These are phyloP conservation scores for Dryococelus australis DNA, from an alignment of 2,888 invertebrate species.

Conservation along the genomic window DNA sequence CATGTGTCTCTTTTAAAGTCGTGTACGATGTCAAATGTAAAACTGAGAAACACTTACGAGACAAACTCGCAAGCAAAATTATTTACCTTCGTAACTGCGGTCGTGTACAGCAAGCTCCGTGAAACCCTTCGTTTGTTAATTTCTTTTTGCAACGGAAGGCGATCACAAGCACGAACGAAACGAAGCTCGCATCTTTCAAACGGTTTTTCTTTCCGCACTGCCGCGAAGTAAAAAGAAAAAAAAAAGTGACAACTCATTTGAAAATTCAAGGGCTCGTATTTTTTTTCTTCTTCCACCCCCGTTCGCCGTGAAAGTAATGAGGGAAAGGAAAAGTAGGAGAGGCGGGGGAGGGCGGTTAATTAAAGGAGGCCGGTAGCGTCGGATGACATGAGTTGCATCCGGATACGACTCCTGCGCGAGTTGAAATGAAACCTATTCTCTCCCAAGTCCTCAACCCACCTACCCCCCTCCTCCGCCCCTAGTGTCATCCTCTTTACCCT, in stretches of 20 bases:
- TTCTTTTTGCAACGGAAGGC: not conserved
- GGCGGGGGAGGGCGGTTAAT: not conserved
- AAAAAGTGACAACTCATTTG: not conserved
- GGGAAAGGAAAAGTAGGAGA: not conserved
- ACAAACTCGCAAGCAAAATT: too few species aligned
- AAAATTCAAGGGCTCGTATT: not conserved
- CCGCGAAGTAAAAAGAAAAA: not conserved
- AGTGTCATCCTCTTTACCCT: too few species aligned
- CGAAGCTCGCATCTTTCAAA: not conserved
- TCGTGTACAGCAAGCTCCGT: not conserved
- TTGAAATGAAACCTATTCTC: conserved; percentile 1
- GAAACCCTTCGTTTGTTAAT: not conserved
- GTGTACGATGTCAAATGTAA: too few species aligned
- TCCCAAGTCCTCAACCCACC: not conserved
- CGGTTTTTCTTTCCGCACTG: not conserved
- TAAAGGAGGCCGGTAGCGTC: conserved; percentile 23
- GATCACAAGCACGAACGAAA: not conserved
- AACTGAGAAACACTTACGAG: too few species aligned
- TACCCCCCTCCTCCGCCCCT: not conserved
- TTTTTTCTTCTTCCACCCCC: not conserved
- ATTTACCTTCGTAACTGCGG: not conserved
- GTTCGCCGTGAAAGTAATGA: not conserved
- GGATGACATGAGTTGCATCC: conserved; percentile 16
- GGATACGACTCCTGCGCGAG: not conserved
- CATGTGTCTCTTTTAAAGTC: too few species aligned